phyloP scores from a whole-genome alignment of 1,140 invertebrate genomes.

The Zophobas atratus region DNA sequence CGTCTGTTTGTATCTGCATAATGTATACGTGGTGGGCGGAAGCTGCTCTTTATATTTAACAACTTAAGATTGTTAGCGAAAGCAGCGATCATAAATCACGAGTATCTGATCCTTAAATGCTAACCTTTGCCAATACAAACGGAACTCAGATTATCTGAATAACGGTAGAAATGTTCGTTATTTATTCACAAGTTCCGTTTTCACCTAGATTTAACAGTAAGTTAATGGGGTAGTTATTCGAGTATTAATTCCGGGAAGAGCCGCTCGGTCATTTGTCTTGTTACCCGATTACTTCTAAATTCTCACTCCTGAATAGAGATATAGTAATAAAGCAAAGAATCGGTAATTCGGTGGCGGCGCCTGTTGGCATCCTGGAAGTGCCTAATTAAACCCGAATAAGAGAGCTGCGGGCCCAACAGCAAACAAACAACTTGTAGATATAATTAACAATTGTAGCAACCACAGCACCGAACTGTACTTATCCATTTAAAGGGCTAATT shows the following conservation, averaged over 20 bases:
- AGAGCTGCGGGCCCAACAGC: constrained; percentile 23
- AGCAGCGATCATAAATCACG: constrained; percentile 35
- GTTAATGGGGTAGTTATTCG: constrained; percentile 32
- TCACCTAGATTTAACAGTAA: constrained; percentile 37
- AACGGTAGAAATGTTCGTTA: constrained; percentile 37
- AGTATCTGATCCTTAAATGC: constrained; percentile 25
- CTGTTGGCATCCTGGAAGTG: constrained; percentile 32
- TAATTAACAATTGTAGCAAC: constrained; percentile 43
- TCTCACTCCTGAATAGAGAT: constrained; percentile 14
- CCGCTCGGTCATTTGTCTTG: constrained; percentile 27
- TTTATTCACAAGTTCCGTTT: constrained; percentile 42
- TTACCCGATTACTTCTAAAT: constrained; percentile 17
- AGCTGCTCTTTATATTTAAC: constrained; percentile 39
- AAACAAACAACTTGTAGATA: constrained; percentile 38
- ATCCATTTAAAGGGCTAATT: constrained; percentile 43
- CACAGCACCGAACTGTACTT: constrained; percentile 39
- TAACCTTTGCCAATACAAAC: constrained; percentile 39
- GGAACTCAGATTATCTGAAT: constrained; percentile 33
- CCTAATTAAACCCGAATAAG: constrained; percentile 35
- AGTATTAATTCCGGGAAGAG: constrained; percentile 35
- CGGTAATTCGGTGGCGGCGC: constrained; percentile 6
- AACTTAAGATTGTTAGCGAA: constrained; percentile 37
- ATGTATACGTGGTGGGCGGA: constrained; percentile 26
- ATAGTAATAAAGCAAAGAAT: constrained; percentile 23
- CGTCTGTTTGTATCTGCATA: constrained; percentile 28